Conservation (phyloP, 2,797 vertebrate species). For the Megaceryle alcyon region DNA sequence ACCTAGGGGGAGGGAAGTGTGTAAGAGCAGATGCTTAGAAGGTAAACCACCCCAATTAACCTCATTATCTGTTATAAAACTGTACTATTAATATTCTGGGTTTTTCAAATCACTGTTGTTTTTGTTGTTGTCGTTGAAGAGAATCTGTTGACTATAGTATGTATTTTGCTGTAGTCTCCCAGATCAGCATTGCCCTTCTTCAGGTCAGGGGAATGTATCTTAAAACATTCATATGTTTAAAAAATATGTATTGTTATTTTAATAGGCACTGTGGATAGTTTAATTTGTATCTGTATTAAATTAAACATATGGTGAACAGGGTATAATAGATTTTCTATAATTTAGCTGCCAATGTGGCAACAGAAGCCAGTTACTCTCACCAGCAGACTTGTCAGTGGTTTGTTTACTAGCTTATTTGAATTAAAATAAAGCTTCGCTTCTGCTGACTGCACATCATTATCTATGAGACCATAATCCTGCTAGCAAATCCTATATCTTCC, state of each 20-base stretch:
- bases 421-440: constrained; percentile 97
- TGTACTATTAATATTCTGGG: constrained; percentile 67
- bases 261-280: constrained; percentile 80
- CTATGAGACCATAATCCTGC: constrained; percentile 92
- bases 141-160: constrained; percentile 55
- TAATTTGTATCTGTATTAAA: constrained; percentile 86
- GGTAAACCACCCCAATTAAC: constrained; percentile 75
- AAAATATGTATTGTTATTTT: constrained; percentile 80
- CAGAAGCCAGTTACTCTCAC: constrained; percentile 84
- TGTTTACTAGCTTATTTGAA: constrained; percentile 99
- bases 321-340: constrained; percentile 86
- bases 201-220: constrained; percentile 73
- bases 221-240: constrained; percentile 76
- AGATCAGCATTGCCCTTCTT: constrained; percentile 67
- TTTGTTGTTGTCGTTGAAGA: constrained; percentile 38
- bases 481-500: constrained; percentile 92
- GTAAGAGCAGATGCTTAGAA: constrained; percentile 62
- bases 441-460: constrained; percentile 95
- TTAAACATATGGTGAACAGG: constrained; percentile 82
- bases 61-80: constrained; percentile 74
- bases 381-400: constrained; percentile 88
- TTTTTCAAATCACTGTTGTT: constrained; percentile 59
- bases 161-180: constrained; percentile 55
- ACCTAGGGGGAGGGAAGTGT: constrained; percentile 68
- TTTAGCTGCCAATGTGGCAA: constrained; percentile 83